Percentiles rank a stretch among this genome's conserved stretches.
phyloP scores from a whole-genome alignment of 1,140 invertebrate genomes.

The Calephelis nemesis region DNA sequence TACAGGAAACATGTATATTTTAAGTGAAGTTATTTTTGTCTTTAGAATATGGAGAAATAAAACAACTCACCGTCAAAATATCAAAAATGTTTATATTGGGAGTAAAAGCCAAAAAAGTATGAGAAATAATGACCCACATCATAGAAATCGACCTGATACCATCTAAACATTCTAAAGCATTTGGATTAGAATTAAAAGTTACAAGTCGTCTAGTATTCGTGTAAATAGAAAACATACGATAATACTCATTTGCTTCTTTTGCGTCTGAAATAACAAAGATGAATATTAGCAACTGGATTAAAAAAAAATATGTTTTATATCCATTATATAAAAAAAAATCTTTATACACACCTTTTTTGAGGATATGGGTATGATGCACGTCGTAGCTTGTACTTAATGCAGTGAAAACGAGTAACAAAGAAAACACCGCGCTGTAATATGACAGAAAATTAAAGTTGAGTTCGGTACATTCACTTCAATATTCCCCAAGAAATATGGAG shows the following conservation, averaged over 20 bases:
- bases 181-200: slow-evolving; percentile 38
- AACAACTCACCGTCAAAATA: background rate
- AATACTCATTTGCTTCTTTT: slow-evolving; percentile 31
- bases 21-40: no score
- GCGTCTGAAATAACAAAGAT: slow-evolving; percentile 38
- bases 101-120: slow-evolving; percentile 27
- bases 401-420: slow-evolving; percentile 26
- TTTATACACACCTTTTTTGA: slow-evolving; percentile 27
- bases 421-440: slow-evolving; percentile 33
- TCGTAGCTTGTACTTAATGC: slow-evolving; percentile 22
- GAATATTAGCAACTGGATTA: background rate
- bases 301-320: background rate
- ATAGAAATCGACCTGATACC: slow-evolving; percentile 82
- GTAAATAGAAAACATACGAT: slow-evolving; percentile 52
- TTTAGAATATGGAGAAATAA: no score
- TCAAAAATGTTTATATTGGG: background rate
- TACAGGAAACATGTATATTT: no score
- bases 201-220: slow-evolving; percentile 52
- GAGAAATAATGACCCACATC: slow-evolving; percentile 82
- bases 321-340: no score
- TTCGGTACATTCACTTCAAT: no score
- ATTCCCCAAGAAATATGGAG: no score
- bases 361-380: slow-evolving; percentile 17
- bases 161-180: slow-evolving; percentile 73
- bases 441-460: slow-evolving; percentile 10